Conservation (phyloP, 2,888 invertebrate genomes). For the Oscheius sp. region DNA sequence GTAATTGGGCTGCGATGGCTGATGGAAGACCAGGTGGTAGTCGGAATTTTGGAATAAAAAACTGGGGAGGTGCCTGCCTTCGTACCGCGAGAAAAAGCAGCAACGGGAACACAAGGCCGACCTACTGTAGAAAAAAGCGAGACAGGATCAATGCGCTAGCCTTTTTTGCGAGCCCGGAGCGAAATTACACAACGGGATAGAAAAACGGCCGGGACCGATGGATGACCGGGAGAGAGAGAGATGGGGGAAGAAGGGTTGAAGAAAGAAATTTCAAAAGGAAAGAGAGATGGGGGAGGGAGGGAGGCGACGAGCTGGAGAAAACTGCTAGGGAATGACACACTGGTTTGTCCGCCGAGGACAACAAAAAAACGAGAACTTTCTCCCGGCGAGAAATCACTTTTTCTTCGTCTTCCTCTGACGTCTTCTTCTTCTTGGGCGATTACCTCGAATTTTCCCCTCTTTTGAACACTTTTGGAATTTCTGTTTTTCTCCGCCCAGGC, state of each 20-base stretch:
- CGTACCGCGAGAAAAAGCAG: slow-evolving; percentile 1
- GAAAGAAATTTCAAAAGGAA: background rate
- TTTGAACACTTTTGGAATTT: no score
- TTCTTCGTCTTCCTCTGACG: no score
- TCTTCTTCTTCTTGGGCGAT: no score
- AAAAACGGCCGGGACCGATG: slow-evolving; percentile 10
- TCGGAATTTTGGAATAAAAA: slow-evolving; percentile 16
- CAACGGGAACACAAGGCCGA: background rate
- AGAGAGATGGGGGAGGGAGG: background rate
- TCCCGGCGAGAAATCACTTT: background rate
- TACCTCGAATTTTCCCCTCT: no score
- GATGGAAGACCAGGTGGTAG: no score
- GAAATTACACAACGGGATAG: slow-evolving; percentile 24
- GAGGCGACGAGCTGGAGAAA: background rate
- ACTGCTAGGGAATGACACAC: background rate
- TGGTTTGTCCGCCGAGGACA: background rate
- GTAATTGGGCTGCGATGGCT: no score
- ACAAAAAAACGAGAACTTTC: slow-evolving; percentile 4
- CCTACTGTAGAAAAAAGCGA: slow-evolving; percentile 9
- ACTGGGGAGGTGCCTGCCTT: slow-evolving; percentile 6
- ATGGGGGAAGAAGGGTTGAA: no score
- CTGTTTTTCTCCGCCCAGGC: no score
- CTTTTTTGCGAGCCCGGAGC: slow-evolving; percentile 22
- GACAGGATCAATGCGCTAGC: slow-evolving; percentile 14
- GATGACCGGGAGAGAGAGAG: slow-evolving; percentile 3